Evolutionary conservation across 2,797 vertebrate genomes (phyloP), one percentile per base, ranked within the genome.

Genomic region (Acrocephalus scirpaceus): DNA sequence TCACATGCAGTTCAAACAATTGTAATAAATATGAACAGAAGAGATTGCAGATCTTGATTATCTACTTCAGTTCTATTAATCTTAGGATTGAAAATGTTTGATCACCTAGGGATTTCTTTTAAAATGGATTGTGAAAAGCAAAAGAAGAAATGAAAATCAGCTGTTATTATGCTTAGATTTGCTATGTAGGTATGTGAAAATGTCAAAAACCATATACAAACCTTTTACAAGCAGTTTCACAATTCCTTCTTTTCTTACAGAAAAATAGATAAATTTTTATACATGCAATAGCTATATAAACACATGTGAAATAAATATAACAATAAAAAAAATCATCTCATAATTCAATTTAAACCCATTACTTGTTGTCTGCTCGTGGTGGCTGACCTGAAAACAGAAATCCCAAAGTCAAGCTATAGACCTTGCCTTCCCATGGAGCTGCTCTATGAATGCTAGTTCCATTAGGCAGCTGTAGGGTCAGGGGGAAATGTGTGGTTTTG

Each of bases 391-490:
- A 66, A 94, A 78, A n/a, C 57, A 77, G 72, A 80, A 87, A 75
- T 30, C 54, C 50, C 51, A 20, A 72, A 88, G 45, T 30, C 5
- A 15, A 86, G 44, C 45, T 7, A 0, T 79, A 91, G 85, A 61
- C 87, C 61, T 90, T 0, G 3, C 75, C 82, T 93, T 96, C 75
- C 53, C 85, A 54, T 3, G 2, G 71, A 92, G 70, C 54, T 88
- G 27, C 76, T 95, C 70, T 11, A 0, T 42, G 79, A 94, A 77
- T 67, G 66, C 88, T 93, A 95, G 73, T 78, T 95, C 83, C 92
- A 62, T 92, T 84, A 83, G 92, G 90, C 96, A 97, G 95, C 90
- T 96, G 96, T 75, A 88, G 92, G 95, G 96, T 95, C 93, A 93
- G 58, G 58, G 76, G 88, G 47, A 96, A 92, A 95, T 38, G 40